These are phyloP conservation scores for Trachymyrmex cornetzi DNA, from an alignment of 1,140 invertebrate species.

Conservation along the genomic window DNA sequence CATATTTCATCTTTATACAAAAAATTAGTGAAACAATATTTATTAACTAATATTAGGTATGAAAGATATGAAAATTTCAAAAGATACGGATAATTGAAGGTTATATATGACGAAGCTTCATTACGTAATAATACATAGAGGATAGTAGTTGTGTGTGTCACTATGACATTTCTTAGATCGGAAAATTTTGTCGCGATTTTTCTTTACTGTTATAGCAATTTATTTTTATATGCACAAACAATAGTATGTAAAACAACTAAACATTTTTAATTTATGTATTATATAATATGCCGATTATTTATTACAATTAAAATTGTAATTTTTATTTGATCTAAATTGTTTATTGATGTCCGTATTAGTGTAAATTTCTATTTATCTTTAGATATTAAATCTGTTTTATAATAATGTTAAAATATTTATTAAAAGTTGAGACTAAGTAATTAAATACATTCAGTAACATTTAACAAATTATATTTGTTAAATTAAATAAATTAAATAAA, in stretches of 20 bases:
- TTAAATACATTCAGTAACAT: too few relatives aligned
- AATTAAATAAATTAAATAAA: not conserved
- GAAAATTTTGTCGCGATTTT: not conserved
- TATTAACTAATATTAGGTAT: not conserved
- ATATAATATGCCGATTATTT: not conserved
- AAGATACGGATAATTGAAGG: conserved; percentile 20
- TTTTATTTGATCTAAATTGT: not conserved
- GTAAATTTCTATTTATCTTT: not conserved
- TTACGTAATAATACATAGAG: conserved; percentile 52
- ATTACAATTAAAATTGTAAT: conserved; percentile 3
- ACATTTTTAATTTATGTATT: not conserved
- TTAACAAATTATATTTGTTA: too few relatives aligned
- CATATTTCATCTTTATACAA: conserved; percentile 11
- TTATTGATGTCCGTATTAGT: not conserved
- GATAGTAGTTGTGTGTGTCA: not conserved
- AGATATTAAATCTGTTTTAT: not conserved
- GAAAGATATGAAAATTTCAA: not conserved
- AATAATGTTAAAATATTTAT: not conserved
- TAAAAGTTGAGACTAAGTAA: not conserved
- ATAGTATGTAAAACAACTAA: not conserved
- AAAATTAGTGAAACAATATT: not conserved
- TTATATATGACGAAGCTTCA: conserved; percentile 28
- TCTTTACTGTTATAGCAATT: not conserved
- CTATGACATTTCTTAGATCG: not conserved
- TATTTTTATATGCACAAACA: not conserved